Base-by-base conservation (phyloP, 1,140 invertebrate species). In the Alviniconcha marisindica region DNA sequence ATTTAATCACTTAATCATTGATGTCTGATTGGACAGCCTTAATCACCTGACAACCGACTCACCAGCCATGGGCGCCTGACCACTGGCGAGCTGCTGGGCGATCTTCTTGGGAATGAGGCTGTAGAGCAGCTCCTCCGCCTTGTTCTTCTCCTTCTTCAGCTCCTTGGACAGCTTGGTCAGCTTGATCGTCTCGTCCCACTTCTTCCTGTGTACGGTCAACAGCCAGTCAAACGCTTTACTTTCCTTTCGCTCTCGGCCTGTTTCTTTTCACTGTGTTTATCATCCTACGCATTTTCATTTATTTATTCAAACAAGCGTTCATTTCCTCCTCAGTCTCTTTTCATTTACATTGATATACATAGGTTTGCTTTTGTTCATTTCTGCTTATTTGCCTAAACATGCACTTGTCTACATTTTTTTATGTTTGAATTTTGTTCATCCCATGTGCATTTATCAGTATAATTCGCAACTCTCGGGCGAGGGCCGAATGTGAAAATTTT, bases 121-220 rank as follows among this genome's bases (percentile, higher is more conserved):
- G 83, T 90, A 85, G 38, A 93, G 84, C n/a, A 94, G 79, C 14
- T 85, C 88, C 38, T 93, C 93, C 5, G 93, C 93, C 81, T 92
- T 93, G 69, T 90, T 85, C 74, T 93, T 94, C 84, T 94, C 93
- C 48, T 86, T 81, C 81, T 93, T 92, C 73, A 93, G 77, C 28
- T 88, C 92, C 54, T 85, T 83, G 5, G 93, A 92, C 83, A 93
- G 92, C 74, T 86, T 89, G 84, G 93, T 93, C 79, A 94, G 84
- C 69, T 89, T 92, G 14, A 92, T 94, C 24, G 93, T 93, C 87
- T 94, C 93, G 84, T 94, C 93, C 18, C 14, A 36, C 73, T 44
- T 0, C 14, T n/a, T 28, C 2, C 63, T 66, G 63, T 33, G 28
- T 18, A 51, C 48, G 18, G 7, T 31, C 2, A 60, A 3, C 56